These are phyloP conservation scores for Macropus fuliginosus DNA, from an alignment of 2,797 vertebrate genomes.

Conservation along the genomic window DNA sequence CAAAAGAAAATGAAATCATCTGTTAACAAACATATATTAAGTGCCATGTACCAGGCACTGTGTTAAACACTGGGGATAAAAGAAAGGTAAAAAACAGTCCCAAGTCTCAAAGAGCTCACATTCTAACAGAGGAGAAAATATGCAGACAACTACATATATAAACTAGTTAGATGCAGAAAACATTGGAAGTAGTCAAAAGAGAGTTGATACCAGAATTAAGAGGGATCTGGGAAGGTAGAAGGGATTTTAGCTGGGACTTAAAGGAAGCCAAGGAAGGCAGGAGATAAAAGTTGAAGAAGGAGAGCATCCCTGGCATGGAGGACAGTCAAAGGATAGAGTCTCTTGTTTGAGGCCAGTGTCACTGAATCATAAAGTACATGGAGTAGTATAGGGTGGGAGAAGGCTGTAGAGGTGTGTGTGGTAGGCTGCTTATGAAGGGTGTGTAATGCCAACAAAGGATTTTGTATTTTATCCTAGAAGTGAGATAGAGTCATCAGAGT, in stretches of 20 bases:
- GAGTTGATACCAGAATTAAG: neutral
- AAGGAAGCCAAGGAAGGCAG: neutral
- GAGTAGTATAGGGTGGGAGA: neutral
- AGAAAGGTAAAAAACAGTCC: neutral
- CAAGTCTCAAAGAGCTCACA: neutral
- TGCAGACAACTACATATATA: neutral
- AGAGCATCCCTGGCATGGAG: neutral
- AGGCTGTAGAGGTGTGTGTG: neutral
- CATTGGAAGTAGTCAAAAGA: neutral
- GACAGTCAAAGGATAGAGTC: neutral
- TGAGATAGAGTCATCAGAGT: neutral
- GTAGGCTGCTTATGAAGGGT: neutral
- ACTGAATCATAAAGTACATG: neutral
- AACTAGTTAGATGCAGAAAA: neutral
- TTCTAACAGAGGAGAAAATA: neutral
- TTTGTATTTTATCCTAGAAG: neutral
- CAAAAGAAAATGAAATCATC: neutral
- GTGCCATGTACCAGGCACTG: neutral
- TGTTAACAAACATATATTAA: neutral
- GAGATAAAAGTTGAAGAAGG: neutral
- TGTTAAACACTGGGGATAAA: neutral
- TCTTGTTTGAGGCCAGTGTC: neutral
- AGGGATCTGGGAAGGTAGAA: neutral
- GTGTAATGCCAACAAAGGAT: neutral
- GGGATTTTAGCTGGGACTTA: neutral